Conservation (phyloP, 2,888 invertebrate genomes). For the Endotricha flammealis region DNA sequence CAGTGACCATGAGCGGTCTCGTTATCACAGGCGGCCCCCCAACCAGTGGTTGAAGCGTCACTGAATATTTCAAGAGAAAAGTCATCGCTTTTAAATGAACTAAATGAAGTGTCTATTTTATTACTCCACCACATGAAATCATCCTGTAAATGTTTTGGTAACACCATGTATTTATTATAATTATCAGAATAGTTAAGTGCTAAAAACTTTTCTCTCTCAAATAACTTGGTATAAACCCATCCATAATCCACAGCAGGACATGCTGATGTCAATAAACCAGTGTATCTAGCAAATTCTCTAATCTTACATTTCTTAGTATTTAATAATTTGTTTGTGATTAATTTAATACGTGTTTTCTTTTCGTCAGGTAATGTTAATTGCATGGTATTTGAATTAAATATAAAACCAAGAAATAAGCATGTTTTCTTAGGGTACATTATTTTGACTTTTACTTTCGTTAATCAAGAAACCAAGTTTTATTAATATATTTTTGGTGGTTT, state of each 20-base stretch:
- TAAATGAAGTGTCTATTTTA: slow-evolving; percentile 1
- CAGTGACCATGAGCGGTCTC: slow-evolving; percentile 8
- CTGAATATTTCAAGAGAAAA: slow-evolving; percentile 7
- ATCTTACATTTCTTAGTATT: slow-evolving; percentile 8
- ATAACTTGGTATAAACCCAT: slow-evolving; percentile 18
- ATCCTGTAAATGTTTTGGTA: slow-evolving; percentile 1
- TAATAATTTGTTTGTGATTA: slow-evolving; percentile 10
- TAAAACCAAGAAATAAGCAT: slow-evolving; percentile 18
- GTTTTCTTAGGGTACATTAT: slow-evolving; percentile 8
- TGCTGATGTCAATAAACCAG: too few species aligned
- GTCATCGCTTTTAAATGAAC: slow-evolving; percentile 3
- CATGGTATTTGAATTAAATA: slow-evolving; percentile 8
- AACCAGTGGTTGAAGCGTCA: slow-evolving; percentile 10
- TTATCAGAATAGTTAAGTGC: slow-evolving; percentile 4
- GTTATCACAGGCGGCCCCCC: slow-evolving; percentile 12
- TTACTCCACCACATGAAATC: slow-evolving; percentile 12
- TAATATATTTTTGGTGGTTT: slow-evolving; percentile 20
- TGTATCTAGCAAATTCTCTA: slow-evolving; percentile 17
- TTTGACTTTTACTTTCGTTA: slow-evolving; percentile 15
- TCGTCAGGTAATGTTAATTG: slow-evolving; percentile 10
- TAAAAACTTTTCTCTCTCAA: slow-evolving; percentile 18
- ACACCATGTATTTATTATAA: slow-evolving; percentile 1
- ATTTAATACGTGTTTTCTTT: slow-evolving; percentile 13
- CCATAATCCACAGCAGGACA: slow-evolving; percentile 20
- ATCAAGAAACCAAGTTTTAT: slow-evolving; percentile 21